These are phyloP conservation scores for Harpagifer antarcticus DNA, from an alignment of 2,797 vertebrate genomes.

Conservation along the genomic window DNA sequence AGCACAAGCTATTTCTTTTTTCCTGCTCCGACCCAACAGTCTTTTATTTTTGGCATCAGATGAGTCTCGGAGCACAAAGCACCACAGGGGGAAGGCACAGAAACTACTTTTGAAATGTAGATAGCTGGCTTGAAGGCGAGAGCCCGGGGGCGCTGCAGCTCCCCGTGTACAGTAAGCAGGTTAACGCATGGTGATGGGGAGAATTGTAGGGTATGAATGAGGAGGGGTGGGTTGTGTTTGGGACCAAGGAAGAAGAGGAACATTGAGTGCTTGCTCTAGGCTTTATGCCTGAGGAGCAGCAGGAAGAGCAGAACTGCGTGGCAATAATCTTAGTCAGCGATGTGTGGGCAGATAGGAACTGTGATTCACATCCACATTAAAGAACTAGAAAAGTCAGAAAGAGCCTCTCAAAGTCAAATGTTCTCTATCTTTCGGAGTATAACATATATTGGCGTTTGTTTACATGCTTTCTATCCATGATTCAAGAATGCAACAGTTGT, in stretches of 20 bases:
- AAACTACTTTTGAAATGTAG: slow-evolving; percentile 67
- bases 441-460: background rate
- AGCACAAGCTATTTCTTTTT: slow-evolving; percentile 23
- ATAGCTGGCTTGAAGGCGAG: slow-evolving; percentile 45
- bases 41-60: slow-evolving; percentile 57
- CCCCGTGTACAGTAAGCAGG: slow-evolving; percentile 4
- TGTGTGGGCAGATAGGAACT: slow-evolving; percentile 50
- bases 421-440: background rate
- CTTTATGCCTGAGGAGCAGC: slow-evolving; percentile 25
- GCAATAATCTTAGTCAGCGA: slow-evolving; percentile 47
- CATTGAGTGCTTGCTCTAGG: slow-evolving; percentile 7
- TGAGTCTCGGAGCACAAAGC: slow-evolving; percentile 40
- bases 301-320: slow-evolving; percentile 21
- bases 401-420: background rate
- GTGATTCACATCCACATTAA: slow-evolving; percentile 40
- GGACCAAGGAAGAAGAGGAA: slow-evolving; percentile 20
- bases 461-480: background rate
- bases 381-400: slow-evolving; percentile 17
- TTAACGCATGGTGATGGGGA: background rate
- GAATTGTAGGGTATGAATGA: background rate
- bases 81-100: slow-evolving; percentile 15
- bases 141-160: slow-evolving; percentile 9
- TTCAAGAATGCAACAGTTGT: background rate
- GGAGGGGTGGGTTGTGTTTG: background rate
- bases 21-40: slow-evolving; percentile 18